These are phyloP conservation scores for Gracilinanus agilis DNA, from an alignment of 2,113 vertebrate genomes.

Conservation along the genomic window DNA sequence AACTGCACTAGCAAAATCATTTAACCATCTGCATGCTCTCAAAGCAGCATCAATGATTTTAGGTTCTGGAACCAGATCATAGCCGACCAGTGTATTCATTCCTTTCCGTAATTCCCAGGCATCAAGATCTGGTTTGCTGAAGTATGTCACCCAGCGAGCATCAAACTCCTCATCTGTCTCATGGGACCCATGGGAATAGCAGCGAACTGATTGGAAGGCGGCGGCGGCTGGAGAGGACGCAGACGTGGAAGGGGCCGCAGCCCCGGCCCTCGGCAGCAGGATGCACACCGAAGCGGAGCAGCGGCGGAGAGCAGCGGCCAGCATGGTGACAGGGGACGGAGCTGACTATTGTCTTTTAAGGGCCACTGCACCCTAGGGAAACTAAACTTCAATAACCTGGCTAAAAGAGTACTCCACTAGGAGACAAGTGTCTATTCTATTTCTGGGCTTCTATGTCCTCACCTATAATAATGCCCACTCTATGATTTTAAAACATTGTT, in stretches of 20 bases:
- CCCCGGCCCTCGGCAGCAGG: background rate
- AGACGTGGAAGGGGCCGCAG: constrained; percentile 38
- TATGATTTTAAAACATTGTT: background rate
- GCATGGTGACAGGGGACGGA: constrained; percentile 45
- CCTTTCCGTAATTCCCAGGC: constrained; percentile 98
- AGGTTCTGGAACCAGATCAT: constrained; percentile 97
- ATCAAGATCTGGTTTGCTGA: constrained; percentile 97
- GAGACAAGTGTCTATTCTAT: background rate
- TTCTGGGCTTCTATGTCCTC: background rate
- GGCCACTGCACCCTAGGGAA: background rate
- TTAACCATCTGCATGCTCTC: constrained; percentile 94
- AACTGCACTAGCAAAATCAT: constrained; percentile 96
- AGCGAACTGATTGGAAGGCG: constrained; percentile 88
- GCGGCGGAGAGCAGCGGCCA: constrained; percentile 82
- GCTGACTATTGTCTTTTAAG: too few species aligned
- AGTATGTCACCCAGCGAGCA: constrained; percentile 97
- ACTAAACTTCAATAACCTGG: background rate
- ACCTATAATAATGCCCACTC: background rate
- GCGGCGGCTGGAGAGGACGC: constrained; percentile 30
- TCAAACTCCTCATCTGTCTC: constrained; percentile 99
- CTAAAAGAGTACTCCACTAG: background rate
- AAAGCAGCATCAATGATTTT: constrained; percentile 98
- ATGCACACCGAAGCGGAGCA: constrained; percentile 45
- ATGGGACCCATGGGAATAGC: constrained; percentile 94
- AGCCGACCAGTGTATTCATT: constrained; percentile 95